These are phyloP conservation scores for Stercorarius parasiticus DNA, from an alignment of 2,113 vertebrate genomes.

Conservation along the genomic window DNA sequence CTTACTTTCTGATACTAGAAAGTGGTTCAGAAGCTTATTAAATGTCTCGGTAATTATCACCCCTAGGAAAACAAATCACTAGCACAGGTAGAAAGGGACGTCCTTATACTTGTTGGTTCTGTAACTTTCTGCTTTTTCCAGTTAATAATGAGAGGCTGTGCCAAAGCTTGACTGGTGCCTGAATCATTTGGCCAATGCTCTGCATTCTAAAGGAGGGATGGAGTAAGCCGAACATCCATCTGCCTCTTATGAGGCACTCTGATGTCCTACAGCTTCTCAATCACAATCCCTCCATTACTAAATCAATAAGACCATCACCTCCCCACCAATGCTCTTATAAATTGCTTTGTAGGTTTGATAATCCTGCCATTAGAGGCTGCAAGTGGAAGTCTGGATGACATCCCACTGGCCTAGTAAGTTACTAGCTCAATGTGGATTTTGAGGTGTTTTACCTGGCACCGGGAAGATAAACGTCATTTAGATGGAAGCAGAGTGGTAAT, in stretches of 20 bases:
- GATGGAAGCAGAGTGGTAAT: neutral
- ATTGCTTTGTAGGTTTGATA: constrained; percentile 28
- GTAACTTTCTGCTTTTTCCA: neutral
- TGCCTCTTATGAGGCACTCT: neutral
- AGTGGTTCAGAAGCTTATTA: neutral
- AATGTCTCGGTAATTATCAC: neutral
- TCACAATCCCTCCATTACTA: constrained; percentile 13
- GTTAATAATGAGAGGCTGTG: neutral
- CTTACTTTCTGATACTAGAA: neutral
- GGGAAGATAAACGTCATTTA: neutral
- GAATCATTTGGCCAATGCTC: neutral
- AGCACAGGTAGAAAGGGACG: neutral
- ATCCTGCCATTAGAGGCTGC: constrained; percentile 17
- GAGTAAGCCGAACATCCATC: neutral
- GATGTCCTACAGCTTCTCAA: constrained; percentile 28
- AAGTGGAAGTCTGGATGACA: neutral
- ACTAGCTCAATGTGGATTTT: neutral
- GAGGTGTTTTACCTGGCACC: neutral
- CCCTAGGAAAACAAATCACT: neutral
- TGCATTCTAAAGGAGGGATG: neutral
- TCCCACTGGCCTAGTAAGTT: neutral
- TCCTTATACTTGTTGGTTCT: neutral
- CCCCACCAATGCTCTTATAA: neutral
- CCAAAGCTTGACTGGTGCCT: neutral
- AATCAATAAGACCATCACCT: constrained; percentile 10